Evolutionary conservation across 64 coral and sea anemone genomes (phyloP).

Genomic region (Astreopora myriophthalma): DNA sequence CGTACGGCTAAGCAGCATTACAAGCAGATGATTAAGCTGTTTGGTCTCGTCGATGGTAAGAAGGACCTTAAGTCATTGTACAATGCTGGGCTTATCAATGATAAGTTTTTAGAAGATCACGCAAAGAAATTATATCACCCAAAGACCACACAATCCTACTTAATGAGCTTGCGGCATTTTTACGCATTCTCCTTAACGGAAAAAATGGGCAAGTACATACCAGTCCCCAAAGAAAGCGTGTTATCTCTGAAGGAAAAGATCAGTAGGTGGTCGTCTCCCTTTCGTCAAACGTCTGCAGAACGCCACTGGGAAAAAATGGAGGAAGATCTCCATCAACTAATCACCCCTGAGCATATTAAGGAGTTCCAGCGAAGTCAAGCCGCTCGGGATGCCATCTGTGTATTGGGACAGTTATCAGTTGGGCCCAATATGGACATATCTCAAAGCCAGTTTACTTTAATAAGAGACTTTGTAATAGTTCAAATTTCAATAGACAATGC

Average conservation of each 20-base stretch:
- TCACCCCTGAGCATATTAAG: conserved; percentile 51
- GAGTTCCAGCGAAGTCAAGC: conserved; percentile 46
- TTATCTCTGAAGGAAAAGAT: conserved; percentile 35
- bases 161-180: neutral
- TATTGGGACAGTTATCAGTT: conserved; percentile 44
- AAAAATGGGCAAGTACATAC: neutral
- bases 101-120: neutral
- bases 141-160: neutral
- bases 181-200: neutral
- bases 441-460: conserved; percentile 20
- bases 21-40: neutral
- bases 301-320: conserved; percentile 62
- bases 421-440: conserved; percentile 32
- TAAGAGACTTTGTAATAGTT: conserved; percentile 48
- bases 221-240: conserved; percentile 23
- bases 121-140: neutral
- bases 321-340: conserved; percentile 30
- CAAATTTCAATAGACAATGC: conserved; percentile 65
- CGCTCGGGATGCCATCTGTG: conserved; percentile 20
- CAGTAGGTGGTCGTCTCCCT: conserved; percentile 40
- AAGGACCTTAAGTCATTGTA: neutral
- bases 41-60: neutral
- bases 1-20: neutral
- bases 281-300: neutral
- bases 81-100: neutral